Evolutionary conservation across 1,140 invertebrate genomes (phyloP), one percentile per base, ranked within the genome.

Genomic region (Thaumetopoea pityocampa): DNA sequence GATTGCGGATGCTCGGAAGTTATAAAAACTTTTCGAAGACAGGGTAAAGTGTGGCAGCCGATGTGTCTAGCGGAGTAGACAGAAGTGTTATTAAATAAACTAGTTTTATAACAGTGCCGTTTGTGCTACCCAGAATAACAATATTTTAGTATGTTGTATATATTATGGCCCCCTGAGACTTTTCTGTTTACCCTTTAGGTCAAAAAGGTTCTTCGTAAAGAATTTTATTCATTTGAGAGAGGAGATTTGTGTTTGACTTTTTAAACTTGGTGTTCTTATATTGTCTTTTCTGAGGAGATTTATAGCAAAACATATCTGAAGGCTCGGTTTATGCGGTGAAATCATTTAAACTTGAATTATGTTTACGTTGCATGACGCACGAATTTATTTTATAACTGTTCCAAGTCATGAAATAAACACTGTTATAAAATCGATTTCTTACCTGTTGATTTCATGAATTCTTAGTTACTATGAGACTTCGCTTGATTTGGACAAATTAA

Each of bases 281-380:
- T 22, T 32, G 16, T 17, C 19, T 43, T 26, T 15, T 23, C 3
- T 9, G 19, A 33, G 12, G 11, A 43, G 30, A 43, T 43, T 43
- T 43, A 43, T 43, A 33, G 22, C 22, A 15, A 16, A 33, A 22
- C 29, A 33, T 43, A 26, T 43, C 34, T 43, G 40, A 33, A 20
- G 40, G 34, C 30, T 43, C 22, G 28, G 37, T 24, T 29, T 33
- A 37, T 43, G 34, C 34, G 23, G 24, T 20, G 33, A 50, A 43
- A 37, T 28, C 33, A 35, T 43, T 49, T 38, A 37, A 47, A 47
- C 38, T n/a, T 43, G 38, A 51, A 41, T 56, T 45, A 56, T 51
- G 53, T 47, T 51, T 34, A 14, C 24, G 40, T 56, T 44, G 47
- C 53, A 51, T 56, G 53, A 44, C 26, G 41, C 33, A 40, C 43